Base-by-base conservation (phyloP, 2,888 invertebrate genomes). In the Zhengitettix transpicula region DNA sequence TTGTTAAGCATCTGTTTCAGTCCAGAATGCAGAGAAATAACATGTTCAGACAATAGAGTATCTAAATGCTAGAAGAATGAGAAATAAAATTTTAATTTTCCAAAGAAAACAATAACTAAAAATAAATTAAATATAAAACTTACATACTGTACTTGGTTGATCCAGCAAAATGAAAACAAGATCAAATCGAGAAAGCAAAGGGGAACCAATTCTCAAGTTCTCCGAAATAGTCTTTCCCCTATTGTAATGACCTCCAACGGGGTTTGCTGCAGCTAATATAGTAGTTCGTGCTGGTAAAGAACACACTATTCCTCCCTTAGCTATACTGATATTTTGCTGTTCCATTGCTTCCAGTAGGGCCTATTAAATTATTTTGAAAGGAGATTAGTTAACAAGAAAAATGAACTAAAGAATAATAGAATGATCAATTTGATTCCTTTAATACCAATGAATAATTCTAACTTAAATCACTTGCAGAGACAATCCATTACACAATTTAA, bases 311-410 rank as follows among this genome's bases (percentile, higher is more conserved):
- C 91, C 90, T n/a, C 89, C 88, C 72, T 94, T 92, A 1, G 94
- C 91, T 58, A 96, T 82, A 69, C 91, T 90, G 51, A 96, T 86
- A 56, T 85, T 83, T 66, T 94, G 87, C 68, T 96, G 93, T 71
- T 97, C 96, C 93, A 97, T 93, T 1, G 90, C 89, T 76, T 97
- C 96, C 53, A 96, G 75, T 57, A 97, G 75, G 60, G 89, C 85
- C 79, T 47, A 28, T 28, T 2, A 28, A 28, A 28, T 28, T 28
- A 28, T 28, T 28, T 28, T 28, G 28, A 28, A 28, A 28, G 28
- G 28, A 2, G 7, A 28, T 28, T 86, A 71, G 66, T 76, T 75
- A 58, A 14, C 52, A 44, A 53, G 3, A 54, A 40, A 63, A 44
- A 41, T 56, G 10, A 28, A 55, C n/a, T 17, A 16, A 44, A 12